Base-by-base conservation (phyloP, 2,797 vertebrate genomes). In the Macropodus opercularis region DNA sequence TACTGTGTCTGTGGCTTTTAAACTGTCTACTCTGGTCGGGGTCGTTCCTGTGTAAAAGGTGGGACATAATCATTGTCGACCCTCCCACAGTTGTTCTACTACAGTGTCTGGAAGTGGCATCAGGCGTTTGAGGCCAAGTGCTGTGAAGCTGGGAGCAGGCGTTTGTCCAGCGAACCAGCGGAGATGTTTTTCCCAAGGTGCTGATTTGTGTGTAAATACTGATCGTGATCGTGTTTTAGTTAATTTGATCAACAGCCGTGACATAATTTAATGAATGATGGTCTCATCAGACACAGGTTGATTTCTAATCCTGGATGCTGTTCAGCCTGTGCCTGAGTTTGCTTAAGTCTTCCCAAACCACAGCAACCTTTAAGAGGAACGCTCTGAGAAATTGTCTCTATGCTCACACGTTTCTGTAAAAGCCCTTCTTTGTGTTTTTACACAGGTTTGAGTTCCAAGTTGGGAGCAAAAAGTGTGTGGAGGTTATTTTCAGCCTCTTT, bases 401-500 rank as follows among this genome's bases (percentile, higher is more conserved):
- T 55, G 46, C n/a, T 47, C 27, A 55, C 41, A 13, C 6, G 44
- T 50, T 58, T 65, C 52, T 51, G 26, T 23, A 46, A 35, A 15
- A 44, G 21, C 17, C n/a, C 38, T 44, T 61, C 50, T 61, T 66
- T 66, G 47, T 68, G 47, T 74, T 41, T 63, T 44, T 35, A 21
- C 4, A 62, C 29, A 17, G 18, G 41, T 36, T 23, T 39, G 23
- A 27, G 38, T 27, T 50, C 38, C 38, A 36, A 32, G 6, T 35
- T 26, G 46, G 56, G 53, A 49, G 47, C 7, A 35, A 32, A 58
- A 36, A 52, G 43, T 42, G 35, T 53, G 38, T 31, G 34, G 51
- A 61, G 43, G 58, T 81, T 74, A 72, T 63, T 61, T 64, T 21
- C 27, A 46, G 56, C 40, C 44, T 66, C 66, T 76, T 59, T 53